Conservation (phyloP, 2,113 vertebrate genomes). For the Pedetes capensis region DNA sequence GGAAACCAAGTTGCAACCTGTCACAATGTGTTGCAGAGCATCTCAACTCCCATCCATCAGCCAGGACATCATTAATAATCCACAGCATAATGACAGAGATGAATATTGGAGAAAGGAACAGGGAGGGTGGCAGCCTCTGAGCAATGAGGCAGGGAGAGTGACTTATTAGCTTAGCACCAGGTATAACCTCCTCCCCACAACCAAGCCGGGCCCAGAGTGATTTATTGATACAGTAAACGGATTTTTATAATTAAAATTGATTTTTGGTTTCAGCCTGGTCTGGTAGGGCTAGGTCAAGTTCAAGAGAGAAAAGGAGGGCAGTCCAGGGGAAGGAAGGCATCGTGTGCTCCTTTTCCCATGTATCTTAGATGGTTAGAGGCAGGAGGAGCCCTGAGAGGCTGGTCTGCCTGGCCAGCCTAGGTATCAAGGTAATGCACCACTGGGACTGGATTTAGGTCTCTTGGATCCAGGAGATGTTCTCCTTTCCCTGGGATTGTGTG, state of each 20-base stretch:
- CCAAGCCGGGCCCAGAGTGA: not conserved
- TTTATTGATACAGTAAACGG: slow-evolving; percentile 78
- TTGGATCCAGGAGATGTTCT: not conserved
- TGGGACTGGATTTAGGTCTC: not conserved
- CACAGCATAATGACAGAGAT: slow-evolving; percentile 64
- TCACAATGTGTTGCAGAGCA: slow-evolving; percentile 53
- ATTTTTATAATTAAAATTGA: slow-evolving; percentile 88
- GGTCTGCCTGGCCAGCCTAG: not conserved
- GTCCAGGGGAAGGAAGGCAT: not conserved
- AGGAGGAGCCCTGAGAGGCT: not conserved
- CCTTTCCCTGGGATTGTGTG: not conserved
- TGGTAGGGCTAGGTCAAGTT: slow-evolving; percentile 73
- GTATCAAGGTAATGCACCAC: not conserved
- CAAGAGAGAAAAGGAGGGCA: not conserved
- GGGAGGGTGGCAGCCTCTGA: not conserved
- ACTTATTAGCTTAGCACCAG: slow-evolving; percentile 72
- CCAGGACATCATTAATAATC: slow-evolving; percentile 58
- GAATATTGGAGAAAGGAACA: slow-evolving; percentile 47
- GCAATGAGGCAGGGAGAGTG: slow-evolving; percentile 24
- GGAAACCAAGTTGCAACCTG: slow-evolving; percentile 74
- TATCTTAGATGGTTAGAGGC: not conserved
- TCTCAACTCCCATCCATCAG: slow-evolving; percentile 9
- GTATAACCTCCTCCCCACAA: slow-evolving; percentile 72
- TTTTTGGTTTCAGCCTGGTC: slow-evolving; percentile 80
- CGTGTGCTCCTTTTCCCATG: not conserved